Conservation (phyloP, 2,888 invertebrate genomes). For the Trichopoda pennipes region DNA sequence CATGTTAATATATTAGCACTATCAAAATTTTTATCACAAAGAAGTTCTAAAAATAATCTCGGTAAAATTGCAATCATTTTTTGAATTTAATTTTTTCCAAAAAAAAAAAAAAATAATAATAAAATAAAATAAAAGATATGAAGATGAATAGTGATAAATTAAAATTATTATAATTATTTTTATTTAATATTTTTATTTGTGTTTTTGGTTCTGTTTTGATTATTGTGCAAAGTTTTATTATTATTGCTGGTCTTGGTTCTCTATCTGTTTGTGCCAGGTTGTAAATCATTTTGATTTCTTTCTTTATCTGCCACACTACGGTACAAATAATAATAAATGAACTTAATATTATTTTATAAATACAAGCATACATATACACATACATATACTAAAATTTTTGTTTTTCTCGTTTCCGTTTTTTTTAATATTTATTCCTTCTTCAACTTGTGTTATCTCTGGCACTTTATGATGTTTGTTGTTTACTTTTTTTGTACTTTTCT, state of each 20-base stretch:
- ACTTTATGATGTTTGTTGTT: conserved; percentile 60
- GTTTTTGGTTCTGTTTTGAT: conserved; percentile 19
- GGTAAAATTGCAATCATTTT: too few species aligned
- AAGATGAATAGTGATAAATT: too few species aligned
- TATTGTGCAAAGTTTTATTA: conserved; percentile 44
- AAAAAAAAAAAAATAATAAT: too few species aligned
- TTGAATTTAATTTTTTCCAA: too few species aligned
- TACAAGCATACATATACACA: too few species aligned
- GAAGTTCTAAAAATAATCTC: too few species aligned
- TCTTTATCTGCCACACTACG: conserved; percentile 60
- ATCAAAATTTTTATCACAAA: too few species aligned
- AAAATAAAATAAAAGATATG: too few species aligned
- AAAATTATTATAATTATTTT: not conserved
- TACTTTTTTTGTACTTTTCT: conserved; percentile 16
- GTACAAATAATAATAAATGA: conserved; percentile 41
- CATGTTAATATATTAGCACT: too few species aligned
- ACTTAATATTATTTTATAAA: conserved; percentile 8
- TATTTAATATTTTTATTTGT: not conserved
- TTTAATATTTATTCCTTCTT: conserved; percentile 22
- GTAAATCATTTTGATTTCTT: conserved; percentile 68
- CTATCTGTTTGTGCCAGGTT: conserved; percentile 54
- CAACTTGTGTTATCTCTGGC: conserved; percentile 48
- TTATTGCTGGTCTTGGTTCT: conserved; percentile 36
- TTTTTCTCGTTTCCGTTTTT: conserved; percentile 1
- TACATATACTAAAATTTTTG: not conserved